Evolutionary conservation across 2,888 invertebrate species (phyloP), one percentile per base, ranked within the genome.

Genomic region (Tiphia femorata): DNA sequence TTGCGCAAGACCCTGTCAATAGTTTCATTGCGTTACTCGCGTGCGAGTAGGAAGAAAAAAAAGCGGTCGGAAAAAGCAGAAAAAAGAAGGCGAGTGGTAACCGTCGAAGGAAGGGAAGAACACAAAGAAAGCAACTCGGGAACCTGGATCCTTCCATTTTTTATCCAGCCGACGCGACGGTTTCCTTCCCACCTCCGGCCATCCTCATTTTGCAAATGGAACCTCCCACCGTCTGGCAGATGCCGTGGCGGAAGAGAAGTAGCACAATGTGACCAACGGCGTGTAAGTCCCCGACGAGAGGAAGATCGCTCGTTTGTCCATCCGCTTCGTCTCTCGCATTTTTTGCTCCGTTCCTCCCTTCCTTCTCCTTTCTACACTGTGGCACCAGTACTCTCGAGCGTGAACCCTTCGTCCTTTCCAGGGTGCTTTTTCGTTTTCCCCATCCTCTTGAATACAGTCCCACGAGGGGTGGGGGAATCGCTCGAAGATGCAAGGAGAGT

Each of bases 211-310:
- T 59, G 58, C 73, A 71, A 76, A 72, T 76, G 67, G 75, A 59
- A 61, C 67, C 67, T 59, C 58, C n/a, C 55, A 58, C 44, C 52
- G 48, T 37, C 59, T 58, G 50, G 58, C 48, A 48, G 51, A 62
- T 58, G 53, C 43, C 53, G 42, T 51, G 51, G 50, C 51, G 49
- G 37, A 53, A 60, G 58, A 63, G 60, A 65, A 67, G 60, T 52
- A 38, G 64, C 53, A 75, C 77, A 76, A 76, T 76, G 75, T 67
- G 64, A 58, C 67, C 76, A 67, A 58, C 71, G 67, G 65, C 60
- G 67, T 71, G 75, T 70, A 72, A 75, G 62, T 72, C n/a, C 53
- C 54, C 67, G 42, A 44, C 55, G 64, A 58, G 64, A 68, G 64
- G 62, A 70, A 62, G 65, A 69, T 68, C 62, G 64, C 63, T 60